Evolutionary conservation across 1,140 invertebrate genomes (phyloP).

Genomic region (Onthophagus taurus): DNA sequence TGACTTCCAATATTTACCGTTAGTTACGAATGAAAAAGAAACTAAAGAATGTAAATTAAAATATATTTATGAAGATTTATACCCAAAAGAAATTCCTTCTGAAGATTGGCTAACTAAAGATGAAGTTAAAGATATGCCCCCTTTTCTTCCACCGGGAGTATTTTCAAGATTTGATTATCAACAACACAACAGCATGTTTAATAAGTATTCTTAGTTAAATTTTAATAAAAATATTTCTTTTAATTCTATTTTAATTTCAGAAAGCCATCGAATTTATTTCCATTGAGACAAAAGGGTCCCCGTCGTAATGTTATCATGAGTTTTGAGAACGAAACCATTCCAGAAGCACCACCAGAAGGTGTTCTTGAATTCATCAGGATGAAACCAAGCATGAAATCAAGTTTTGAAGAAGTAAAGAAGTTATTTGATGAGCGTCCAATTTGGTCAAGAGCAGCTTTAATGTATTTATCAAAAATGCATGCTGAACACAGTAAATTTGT

Average conservation of each 20-base stretch:
- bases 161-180: constrained; percentile 70
- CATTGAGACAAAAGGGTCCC: no score
- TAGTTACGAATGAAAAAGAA: constrained; percentile 40
- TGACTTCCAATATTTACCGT: constrained; percentile 87
- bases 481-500: constrained; percentile 63
- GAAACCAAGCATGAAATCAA: not conserved
- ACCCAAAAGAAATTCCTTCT: constrained; percentile 51
- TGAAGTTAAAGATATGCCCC: constrained; percentile 40
- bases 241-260: no score
- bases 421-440: constrained; percentile 72
- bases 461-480: constrained; percentile 52
- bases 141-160: constrained; percentile 63
- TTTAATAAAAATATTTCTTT: no score
- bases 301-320: no score
- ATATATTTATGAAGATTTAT: constrained; percentile 55
- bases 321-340: no score
- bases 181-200: no score
- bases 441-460: constrained; percentile 71
- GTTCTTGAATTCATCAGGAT: no score
- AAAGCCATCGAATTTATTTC: no score
- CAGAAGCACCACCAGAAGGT: no score
- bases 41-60: constrained; percentile 37
- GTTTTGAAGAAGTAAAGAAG: constrained; percentile 28
- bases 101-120: constrained; percentile 49
- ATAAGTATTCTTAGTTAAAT: no score